These are phyloP conservation scores for Ceyx margarethae DNA, from an alignment of 2,113 vertebrate genomes.

Conservation along the genomic window DNA sequence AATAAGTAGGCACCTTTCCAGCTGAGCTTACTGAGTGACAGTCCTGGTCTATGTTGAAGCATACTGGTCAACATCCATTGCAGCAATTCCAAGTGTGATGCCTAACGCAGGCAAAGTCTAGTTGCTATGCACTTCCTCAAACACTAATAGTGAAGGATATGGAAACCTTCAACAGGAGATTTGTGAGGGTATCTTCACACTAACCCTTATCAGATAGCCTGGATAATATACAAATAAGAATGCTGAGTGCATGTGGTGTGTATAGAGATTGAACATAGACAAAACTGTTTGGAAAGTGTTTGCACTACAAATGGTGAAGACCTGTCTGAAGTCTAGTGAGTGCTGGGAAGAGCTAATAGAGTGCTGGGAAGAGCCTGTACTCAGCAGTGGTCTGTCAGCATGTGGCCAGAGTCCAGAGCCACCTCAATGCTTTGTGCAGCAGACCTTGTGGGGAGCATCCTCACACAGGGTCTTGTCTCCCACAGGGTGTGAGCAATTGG, in stretches of 20 bases:
- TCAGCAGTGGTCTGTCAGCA: background rate
- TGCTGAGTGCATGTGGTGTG: background rate
- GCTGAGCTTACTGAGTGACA: background rate
- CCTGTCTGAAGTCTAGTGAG: background rate
- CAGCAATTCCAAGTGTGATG: background rate
- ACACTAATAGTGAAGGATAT: accelerated
- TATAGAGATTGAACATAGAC: background rate
- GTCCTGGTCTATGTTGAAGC: background rate
- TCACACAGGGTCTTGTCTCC: background rate
- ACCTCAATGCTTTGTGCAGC: background rate
- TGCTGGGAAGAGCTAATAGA: accelerated
- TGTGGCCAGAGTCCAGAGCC: background rate
- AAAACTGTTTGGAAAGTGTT: background rate
- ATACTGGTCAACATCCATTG: background rate
- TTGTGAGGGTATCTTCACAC: background rate
- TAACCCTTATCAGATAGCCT: background rate
- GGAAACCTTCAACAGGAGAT: background rate
- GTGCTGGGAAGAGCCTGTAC: accelerated
- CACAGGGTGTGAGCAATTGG: accelerated
- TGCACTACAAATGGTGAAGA: background rate
- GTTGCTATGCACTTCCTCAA: background rate
- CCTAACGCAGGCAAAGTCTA: background rate
- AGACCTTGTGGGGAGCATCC: background rate
- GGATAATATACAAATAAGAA: background rate
- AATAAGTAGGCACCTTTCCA: background rate